Percentiles rank a stretch among this genome's conserved stretches.
These are phyloP conservation scores for Temnothorax longispinosus DNA, from an alignment of 1,140 invertebrate genomes.

Conservation along the genomic window DNA sequence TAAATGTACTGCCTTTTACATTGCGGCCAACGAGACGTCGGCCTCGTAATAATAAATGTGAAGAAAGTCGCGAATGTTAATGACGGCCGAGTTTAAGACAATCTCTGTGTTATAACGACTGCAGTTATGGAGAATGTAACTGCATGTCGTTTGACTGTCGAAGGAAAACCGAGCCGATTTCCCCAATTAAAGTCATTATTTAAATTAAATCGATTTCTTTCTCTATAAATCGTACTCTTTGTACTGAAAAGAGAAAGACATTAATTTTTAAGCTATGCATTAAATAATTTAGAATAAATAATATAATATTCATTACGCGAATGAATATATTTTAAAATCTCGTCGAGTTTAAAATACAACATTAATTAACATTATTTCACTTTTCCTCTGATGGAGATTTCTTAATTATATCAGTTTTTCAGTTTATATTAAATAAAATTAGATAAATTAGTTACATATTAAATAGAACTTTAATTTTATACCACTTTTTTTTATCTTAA, in stretches of 20 bases:
- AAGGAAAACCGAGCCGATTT: constrained; percentile 6
- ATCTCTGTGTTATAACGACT: constrained; percentile 12
- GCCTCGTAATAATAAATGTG: constrained; percentile 32
- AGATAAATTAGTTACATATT: not conserved
- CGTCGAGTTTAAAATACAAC: not conserved
- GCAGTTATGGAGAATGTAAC: constrained; percentile 3
- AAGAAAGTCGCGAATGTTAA: constrained; percentile 58
- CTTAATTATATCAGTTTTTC: not conserved
- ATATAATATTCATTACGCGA: not conserved
- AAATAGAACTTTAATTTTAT: not conserved
- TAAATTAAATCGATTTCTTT: constrained; percentile 7
- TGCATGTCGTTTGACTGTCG: not conserved
- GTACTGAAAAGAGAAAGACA: not conserved
- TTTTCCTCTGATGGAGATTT: not conserved
- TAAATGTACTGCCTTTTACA: constrained; percentile 47
- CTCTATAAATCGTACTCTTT: not conserved
- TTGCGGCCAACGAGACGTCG: constrained; percentile 25
- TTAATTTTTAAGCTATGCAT: not conserved
- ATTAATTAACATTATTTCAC: not conserved
- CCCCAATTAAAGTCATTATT: constrained; percentile 8
- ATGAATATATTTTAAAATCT: not conserved
- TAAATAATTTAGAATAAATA: not conserved
- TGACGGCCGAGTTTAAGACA: constrained; percentile 52
- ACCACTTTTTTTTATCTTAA: not conserved
- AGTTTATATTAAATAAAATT: not conserved